Evolutionary conservation across 2,888 invertebrate genomes (phyloP).

Genomic region (Mythimna pallens): DNA sequence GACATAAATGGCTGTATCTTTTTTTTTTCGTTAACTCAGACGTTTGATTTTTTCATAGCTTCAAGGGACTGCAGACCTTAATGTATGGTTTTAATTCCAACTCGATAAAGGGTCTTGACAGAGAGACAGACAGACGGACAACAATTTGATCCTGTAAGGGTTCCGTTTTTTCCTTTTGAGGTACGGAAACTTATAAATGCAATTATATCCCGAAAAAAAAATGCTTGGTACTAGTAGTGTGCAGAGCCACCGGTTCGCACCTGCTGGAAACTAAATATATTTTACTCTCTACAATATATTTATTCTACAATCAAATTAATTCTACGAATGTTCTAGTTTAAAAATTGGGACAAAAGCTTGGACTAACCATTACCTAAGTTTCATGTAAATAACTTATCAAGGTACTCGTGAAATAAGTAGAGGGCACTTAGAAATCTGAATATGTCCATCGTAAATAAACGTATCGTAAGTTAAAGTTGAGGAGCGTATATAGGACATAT

Average conservation of each 20-base stretch:
- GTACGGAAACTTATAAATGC: too few relatives aligned
- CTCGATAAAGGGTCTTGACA: too few relatives aligned
- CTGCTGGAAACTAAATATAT: neutral
- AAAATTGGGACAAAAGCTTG: neutral
- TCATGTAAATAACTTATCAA: neutral
- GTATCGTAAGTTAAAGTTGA: conserved; percentile 3
- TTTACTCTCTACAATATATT: neutral
- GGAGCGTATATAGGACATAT: conserved; percentile 8
- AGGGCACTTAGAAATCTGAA: conserved; percentile 17
- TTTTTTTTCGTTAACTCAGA: too few relatives aligned
- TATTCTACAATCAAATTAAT: neutral
- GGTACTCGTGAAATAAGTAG: neutral
- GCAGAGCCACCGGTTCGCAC: neutral
- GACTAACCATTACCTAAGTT: neutral
- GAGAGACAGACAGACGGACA: too few relatives aligned
- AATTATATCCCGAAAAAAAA: neutral
- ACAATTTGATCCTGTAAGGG: too few relatives aligned
- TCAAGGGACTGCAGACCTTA: too few relatives aligned
- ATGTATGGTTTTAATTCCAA: too few relatives aligned
- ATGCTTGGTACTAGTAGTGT: neutral
- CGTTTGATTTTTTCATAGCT: too few relatives aligned
- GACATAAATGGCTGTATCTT: too few relatives aligned
- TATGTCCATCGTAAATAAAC: conserved; percentile 30
- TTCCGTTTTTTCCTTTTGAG: too few relatives aligned
- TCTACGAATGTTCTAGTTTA: neutral